Conservation (phyloP, 2,888 invertebrate genomes). For the Tholera decimalis region DNA sequence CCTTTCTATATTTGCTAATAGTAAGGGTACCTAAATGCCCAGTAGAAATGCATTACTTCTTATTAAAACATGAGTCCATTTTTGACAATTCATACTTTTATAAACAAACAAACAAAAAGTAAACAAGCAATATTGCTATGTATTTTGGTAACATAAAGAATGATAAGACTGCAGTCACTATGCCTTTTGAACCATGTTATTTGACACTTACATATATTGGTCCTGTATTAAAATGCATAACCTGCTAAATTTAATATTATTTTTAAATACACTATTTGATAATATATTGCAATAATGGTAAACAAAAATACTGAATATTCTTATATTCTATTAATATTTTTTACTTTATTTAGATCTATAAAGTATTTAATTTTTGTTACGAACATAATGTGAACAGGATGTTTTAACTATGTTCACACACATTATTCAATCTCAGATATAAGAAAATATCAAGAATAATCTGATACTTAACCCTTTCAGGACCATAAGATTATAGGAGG, state of each 20-base stretch:
- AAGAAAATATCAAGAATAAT: too few species aligned
- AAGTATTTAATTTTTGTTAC: not conserved
- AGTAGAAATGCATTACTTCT: not conserved
- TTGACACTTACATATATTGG: not conserved
- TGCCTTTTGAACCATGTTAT: not conserved
- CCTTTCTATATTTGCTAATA: not conserved
- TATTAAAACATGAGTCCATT: not conserved
- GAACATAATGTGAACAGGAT: constrained; percentile 3
- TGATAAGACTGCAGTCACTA: not conserved
- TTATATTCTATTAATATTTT: not conserved
- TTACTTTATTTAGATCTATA: not conserved
- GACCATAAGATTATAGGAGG: too few species aligned
- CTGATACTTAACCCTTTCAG: too few species aligned
- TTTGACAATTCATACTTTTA: constrained; percentile 1
- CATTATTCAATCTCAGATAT: not conserved
- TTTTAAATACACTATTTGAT: not conserved
- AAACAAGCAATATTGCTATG: constrained; percentile 27
- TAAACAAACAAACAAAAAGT: constrained; percentile 15
- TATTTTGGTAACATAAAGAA: not conserved
- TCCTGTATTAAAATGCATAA: not conserved
- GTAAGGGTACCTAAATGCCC: not conserved
- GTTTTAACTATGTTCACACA: constrained; percentile 19
- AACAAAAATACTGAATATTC: not conserved
- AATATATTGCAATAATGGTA: not conserved
- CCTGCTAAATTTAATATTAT: not conserved